Base-by-base conservation (phyloP, 2,113 vertebrate genomes). In the Halcyon senegalensis region DNA sequence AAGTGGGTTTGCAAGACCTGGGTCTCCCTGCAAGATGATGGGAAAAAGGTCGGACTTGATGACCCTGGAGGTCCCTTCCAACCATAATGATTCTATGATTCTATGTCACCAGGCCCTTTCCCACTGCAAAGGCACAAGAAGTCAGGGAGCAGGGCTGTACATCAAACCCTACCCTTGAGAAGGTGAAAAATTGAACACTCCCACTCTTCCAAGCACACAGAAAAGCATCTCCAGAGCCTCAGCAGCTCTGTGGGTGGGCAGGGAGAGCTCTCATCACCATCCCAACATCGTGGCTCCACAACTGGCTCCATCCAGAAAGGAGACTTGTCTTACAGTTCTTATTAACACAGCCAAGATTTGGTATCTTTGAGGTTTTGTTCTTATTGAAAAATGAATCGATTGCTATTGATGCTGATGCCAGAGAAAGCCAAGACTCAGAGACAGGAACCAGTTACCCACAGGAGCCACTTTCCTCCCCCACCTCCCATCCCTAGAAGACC, bases 161-260 rank as follows among this genome's bases (percentile, higher is more conserved):
- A 53, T 43, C 51, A 68, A 31, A 41, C 48, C 16, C 51, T 20
- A 24, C 18, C 15, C 35, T 46, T 43, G 14, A 39, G 33, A 84
- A 51, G 33, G 17, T 20, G 23, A 59, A 41, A 83, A 89, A 75
- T 2, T 0, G 62, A 81, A 56, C 0, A 0, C 43, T 35, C 20
- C 14, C 37, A 43, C 39, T 66, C 50, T 68, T 63, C 51, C 2
- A 3, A 89, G 25, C 0, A 0, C 3, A 20, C 19, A 88, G 43
- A 21, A 67, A 20, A 70, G 25, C 30, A 81, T 19, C 44, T 44
- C 33, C 43, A 79, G 21, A 16, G 24, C 27, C 35, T 39, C 11
- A 1, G 51, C 27, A 94, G 35, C 37, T 55, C 43, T 44, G 6
- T 5, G 17, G 30, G 56, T 5, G 39, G 56, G 14, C 18, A 70